Evolutionary conservation across 2,113 vertebrate genomes (phyloP).

Genomic region (Rhinopithecus roxellana): DNA sequence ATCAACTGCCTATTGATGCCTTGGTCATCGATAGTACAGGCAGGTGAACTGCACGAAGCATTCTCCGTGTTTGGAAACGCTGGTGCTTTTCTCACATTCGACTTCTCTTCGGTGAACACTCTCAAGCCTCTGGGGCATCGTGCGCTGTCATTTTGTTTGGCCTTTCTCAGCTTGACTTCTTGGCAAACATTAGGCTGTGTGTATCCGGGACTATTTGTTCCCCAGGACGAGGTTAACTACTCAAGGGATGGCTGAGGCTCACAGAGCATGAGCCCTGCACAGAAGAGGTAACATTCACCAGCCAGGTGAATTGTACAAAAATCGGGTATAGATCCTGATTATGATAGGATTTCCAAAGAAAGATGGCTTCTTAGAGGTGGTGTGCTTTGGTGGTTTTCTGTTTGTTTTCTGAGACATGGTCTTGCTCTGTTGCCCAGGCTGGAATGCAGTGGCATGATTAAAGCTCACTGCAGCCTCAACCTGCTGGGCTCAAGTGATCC

Average conservation of each 20-base stretch:
- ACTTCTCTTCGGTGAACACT: accelerated
- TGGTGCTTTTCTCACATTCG: slow-evolving; percentile 71
- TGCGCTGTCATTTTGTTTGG: neutral
- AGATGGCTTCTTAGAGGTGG: neutral
- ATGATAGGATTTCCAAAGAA: neutral
- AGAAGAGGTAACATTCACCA: neutral
- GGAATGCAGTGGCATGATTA: no score
- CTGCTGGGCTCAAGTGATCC: no score
- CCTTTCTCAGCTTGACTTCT: neutral
- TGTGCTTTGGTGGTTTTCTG: neutral
- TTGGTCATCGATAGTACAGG: slow-evolving; percentile 87
- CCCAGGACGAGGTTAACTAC: no score
- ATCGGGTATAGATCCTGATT: neutral
- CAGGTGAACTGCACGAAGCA: slow-evolving; percentile 65
- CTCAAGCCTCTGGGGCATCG: neutral
- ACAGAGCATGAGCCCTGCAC: neutral
- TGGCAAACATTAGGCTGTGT: neutral
- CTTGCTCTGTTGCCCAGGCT: neutral
- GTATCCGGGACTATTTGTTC: neutral
- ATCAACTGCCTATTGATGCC: slow-evolving; percentile 61
- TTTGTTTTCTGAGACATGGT: neutral
- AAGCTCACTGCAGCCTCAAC: no score
- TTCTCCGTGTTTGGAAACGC: slow-evolving; percentile 82
- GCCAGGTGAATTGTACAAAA: neutral
- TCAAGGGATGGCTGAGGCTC: neutral